Evolutionary conservation across 2,888 invertebrate genomes (phyloP).

Genomic region (Erebia ligea): DNA sequence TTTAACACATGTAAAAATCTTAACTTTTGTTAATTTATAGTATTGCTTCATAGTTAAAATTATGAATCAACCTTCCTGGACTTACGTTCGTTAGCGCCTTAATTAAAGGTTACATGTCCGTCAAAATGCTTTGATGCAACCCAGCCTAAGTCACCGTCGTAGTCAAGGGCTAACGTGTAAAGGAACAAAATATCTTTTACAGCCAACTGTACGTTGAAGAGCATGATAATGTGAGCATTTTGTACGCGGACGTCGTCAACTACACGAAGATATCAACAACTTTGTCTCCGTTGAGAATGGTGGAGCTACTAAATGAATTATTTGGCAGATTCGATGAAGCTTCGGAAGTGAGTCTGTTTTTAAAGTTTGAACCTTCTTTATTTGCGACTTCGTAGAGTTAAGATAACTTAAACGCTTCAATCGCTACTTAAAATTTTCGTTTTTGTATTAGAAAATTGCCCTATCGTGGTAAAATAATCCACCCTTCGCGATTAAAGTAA

Average conservation of each 20-base stretch:
- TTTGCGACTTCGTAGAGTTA: not conserved
- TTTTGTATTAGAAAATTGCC: too few relatives aligned
- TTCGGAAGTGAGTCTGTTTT: constrained; percentile 85
- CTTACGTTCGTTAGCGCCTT: not conserved
- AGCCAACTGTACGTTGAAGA: constrained; percentile 94
- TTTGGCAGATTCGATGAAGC: constrained; percentile 96
- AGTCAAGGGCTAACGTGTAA: too few relatives aligned
- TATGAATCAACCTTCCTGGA: not conserved
- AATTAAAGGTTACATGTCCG: too few relatives aligned
- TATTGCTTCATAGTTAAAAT: too few relatives aligned
- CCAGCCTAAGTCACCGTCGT: too few relatives aligned
- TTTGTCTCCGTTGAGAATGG: constrained; percentile 90
- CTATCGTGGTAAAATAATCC: too few relatives aligned
- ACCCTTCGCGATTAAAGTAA: too few relatives aligned
- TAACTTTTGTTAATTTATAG: too few relatives aligned
- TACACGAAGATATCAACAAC: constrained; percentile 94
- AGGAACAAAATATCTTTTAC: constrained; percentile 51
- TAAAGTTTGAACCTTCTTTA: not conserved
- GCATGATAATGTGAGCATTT: constrained; percentile 93
- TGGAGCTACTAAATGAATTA: constrained; percentile 94
- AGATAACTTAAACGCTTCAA: not conserved
- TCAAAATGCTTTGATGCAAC: too few relatives aligned
- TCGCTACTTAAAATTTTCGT: too few relatives aligned
- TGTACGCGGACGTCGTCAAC: constrained; percentile 97
- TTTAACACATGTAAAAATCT: too few relatives aligned